phyloP scores from a whole-genome alignment of 30 jellyfish, hydroid and myxozoan genomes.

The Haliclystus octoradiatus region DNA sequence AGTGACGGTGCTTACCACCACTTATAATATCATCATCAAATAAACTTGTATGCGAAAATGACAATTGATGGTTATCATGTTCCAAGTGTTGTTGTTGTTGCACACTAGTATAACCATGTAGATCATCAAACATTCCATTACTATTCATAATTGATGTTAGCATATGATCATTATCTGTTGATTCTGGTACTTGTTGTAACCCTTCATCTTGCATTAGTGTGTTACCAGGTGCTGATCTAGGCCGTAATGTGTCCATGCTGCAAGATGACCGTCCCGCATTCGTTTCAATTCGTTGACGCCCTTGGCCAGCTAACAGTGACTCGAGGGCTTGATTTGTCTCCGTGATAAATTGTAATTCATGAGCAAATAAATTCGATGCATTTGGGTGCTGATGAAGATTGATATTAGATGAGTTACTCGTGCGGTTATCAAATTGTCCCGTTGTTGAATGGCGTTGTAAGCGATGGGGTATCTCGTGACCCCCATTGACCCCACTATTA shows the following conservation, averaged over 20 bases:
- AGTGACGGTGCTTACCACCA: neutral
- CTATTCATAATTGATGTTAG: neutral
- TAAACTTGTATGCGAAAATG: neutral
- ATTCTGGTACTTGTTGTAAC: neutral
- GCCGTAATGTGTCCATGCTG: neutral
- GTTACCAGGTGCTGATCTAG: neutral
- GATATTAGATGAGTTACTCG: constrained; percentile 12
- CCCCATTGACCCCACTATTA: too few relatives aligned
- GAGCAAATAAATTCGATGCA: constrained; percentile 34
- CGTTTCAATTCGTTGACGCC: neutral
- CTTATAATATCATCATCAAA: neutral
- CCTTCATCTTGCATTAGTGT: neutral
- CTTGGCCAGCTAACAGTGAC: constrained; percentile 17
- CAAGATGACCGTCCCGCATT: too few relatives aligned
- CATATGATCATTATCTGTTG: neutral
- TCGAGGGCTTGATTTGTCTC: constrained; percentile 59
- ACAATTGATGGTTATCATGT: neutral
- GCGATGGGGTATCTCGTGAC: too few relatives aligned
- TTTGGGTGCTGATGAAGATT: constrained; percentile 3
- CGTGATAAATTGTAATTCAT: constrained; percentile 53
- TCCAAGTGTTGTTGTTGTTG: neutral
- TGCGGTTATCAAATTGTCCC: neutral
- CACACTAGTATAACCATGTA: neutral
- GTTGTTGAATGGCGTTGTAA: neutral
- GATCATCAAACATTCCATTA: neutral